Evolutionary conservation across 2,888 invertebrate genomes (phyloP), one percentile per base, ranked within the genome.

Genomic region (Notodonta ziczac): DNA sequence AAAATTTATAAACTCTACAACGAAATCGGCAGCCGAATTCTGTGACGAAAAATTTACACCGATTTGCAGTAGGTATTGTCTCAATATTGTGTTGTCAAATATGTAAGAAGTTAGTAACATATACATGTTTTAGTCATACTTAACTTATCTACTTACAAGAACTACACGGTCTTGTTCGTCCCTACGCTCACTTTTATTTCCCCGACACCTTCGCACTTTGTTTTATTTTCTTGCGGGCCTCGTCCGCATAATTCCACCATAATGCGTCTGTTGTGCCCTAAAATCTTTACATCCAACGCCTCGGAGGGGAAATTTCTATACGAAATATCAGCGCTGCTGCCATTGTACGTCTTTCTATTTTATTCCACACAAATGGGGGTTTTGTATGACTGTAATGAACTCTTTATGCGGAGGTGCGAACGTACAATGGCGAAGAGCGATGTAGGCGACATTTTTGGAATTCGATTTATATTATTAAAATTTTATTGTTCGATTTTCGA

Each of bases 401-500:
- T 89, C 88, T 89, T 92, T 91, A 89, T 91, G 81, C 82, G 73
- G 82, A 92, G 92, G 93, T 91, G 93, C 85, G 90, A 92, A 87
- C 84, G 77, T 81, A 81, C 82, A 85, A 83, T 76, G 81, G 82
- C 73, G 69, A 68, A 72, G 72, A 77, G 76, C 77, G 81, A 83
- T 84, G 84, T 83, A 77, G 73, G 81, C 66, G 71, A 71, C 73
- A 75, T 73, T 65, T 66, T 67, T 57, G 62, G 68, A 60, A 68
- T 68, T 66, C 61, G 60, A 67, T 48, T 72, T 70, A 24, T 24
- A 24, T 24, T 24, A 73, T 76, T 70, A 65, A 74, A 54, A 67
- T 67, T 74, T 74, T 72, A 64, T 72, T 72, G 65, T 64, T 67
- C 64, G 65, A 69, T 67, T 66, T 69, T 67, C 56, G 46, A 54